A percentile compares a stretch with the other conserved stretches of the same genome.
Conservation (phyloP, 2,888 invertebrate genomes). For the Chrysolina americana region DNA sequence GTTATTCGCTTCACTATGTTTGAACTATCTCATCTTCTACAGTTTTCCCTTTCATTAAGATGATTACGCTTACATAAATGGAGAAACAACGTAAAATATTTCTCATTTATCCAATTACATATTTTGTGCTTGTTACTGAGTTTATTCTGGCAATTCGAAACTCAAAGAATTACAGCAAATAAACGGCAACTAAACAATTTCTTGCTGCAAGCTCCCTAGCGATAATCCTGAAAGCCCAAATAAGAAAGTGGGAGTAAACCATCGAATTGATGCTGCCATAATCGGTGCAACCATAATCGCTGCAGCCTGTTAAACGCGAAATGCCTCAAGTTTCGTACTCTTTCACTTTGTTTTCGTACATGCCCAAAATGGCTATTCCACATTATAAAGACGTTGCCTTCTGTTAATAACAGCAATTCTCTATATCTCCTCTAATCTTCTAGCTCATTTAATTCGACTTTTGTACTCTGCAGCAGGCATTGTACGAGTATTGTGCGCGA, state of each 20-base stretch:
- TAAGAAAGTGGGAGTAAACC: conserved; percentile 31
- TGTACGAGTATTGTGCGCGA: not conserved
- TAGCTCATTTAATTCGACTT: conserved; percentile 48
- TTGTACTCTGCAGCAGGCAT: conserved; percentile 34
- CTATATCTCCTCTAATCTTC: conserved; percentile 51
- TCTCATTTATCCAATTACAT: not conserved
- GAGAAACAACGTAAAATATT: not conserved
- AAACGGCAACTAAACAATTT: conserved; percentile 3
- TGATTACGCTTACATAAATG: too few relatives aligned
- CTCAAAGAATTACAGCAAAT: not conserved
- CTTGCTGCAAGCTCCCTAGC: not conserved
- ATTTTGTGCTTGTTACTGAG: not conserved
- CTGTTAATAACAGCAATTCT: conserved; percentile 49
- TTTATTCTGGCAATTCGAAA: not conserved
- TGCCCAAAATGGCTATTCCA: conserved; percentile 43
- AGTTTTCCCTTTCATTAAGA: too few relatives aligned
- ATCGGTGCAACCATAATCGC: conserved; percentile 47
- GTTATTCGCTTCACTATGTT: too few relatives aligned
- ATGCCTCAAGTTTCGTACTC: conserved; percentile 52
- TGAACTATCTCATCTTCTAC: too few relatives aligned
- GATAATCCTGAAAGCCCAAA: conserved; percentile 31
- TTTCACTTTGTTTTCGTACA: conserved; percentile 40
- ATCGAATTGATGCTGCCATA: conserved; percentile 22
- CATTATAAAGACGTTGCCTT: conserved; percentile 47
- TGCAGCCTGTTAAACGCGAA: conserved; percentile 50